These are phyloP conservation scores for Lagria hirta DNA, from an alignment of 2,888 invertebrate genomes.

Conservation along the genomic window DNA sequence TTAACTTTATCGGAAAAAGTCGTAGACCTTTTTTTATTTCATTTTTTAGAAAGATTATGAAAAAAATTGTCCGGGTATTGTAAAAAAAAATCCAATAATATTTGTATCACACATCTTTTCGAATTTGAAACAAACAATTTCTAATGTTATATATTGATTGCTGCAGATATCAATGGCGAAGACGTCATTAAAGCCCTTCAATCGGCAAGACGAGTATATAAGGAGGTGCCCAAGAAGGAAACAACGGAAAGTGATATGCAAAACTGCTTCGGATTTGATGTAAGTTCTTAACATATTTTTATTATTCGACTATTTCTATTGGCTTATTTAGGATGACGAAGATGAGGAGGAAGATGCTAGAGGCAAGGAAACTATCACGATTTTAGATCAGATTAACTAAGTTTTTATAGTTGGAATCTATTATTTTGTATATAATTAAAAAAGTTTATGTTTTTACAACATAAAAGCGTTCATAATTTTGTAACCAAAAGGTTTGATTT, in stretches of 20 bases:
- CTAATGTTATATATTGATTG: too few species aligned
- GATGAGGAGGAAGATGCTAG: conserved; percentile 47
- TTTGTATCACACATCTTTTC: too few species aligned
- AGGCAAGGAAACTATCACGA: conserved; percentile 48
- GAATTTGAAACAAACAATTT: too few species aligned
- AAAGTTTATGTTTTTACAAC: too few species aligned
- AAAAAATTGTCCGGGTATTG: too few species aligned
- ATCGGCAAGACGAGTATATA: conserved; percentile 47
- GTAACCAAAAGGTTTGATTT: not conserved
- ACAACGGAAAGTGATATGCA: conserved; percentile 62
- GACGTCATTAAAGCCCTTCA: conserved; percentile 53
- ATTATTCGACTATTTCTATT: conserved; percentile 2
- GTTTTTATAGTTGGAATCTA: conserved; percentile 19
- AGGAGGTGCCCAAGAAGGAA: conserved; percentile 40
- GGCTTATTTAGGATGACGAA: conserved; percentile 47
- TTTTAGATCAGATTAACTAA: conserved; percentile 46
- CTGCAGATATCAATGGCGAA: conserved; percentile 53
- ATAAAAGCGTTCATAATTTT: too few species aligned
- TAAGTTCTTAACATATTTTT: conserved; percentile 49
- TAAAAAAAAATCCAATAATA: too few species aligned
- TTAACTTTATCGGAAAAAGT: too few species aligned
- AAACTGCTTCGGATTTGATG: conserved; percentile 83
- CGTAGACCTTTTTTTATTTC: too few species aligned
- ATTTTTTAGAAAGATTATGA: conserved; percentile 31
- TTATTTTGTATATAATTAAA: conserved; percentile 2